Base-by-base conservation (phyloP, 2,113 vertebrate species). In the Forbesichthys papilliferus region DNA sequence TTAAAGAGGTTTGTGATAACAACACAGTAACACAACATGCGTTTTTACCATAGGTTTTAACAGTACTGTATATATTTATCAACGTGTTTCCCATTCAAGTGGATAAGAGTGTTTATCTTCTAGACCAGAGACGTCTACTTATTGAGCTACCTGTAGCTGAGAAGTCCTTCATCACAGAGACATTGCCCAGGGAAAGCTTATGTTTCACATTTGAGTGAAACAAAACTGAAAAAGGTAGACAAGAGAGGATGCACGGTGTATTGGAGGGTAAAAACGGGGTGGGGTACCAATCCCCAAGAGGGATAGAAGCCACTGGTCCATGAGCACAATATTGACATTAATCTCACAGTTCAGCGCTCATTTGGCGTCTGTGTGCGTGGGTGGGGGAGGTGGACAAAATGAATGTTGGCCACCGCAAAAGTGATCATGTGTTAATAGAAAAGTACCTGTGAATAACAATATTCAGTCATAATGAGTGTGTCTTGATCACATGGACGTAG, bases 141-240 rank as follows among this genome's bases (percentile, higher is more conserved):
- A 14, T 3, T 14, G 20, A 71, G 9, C 27, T 27, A 27, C 27
- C 27, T 27, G 27, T 27, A 27, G 27, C 16, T 8, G 9, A 42
- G 42, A 64, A 46, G 13, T 54, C 6, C 3, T n/a, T 48, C 60
- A 53, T 5, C 6, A 64, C 51, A 56, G 11, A 73, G 57, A 12
- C 57, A 62, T 27, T 68, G 53, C 61, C 11, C 14, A 57, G 6
- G 61, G 20, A 70, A 11, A 48, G 57, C 36, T 58, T 76, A 4
- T 71, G 77, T 90, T 90, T 91, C 84, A 67, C 63, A 18, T 91
- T 92, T 75, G 66, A 71, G 56, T 77, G 80, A 92, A 93, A 89
- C 82, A 87, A 85, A 90, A 91, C 80, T 85, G 77, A 81, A 57
- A 13, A 57, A 13, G 33, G 56, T 66, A 65, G 10, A 64, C 69